These are phyloP conservation scores for Drosophila equinoxialis DNA, from an alignment of 1,140 invertebrate genomes.

Conservation along the genomic window DNA sequence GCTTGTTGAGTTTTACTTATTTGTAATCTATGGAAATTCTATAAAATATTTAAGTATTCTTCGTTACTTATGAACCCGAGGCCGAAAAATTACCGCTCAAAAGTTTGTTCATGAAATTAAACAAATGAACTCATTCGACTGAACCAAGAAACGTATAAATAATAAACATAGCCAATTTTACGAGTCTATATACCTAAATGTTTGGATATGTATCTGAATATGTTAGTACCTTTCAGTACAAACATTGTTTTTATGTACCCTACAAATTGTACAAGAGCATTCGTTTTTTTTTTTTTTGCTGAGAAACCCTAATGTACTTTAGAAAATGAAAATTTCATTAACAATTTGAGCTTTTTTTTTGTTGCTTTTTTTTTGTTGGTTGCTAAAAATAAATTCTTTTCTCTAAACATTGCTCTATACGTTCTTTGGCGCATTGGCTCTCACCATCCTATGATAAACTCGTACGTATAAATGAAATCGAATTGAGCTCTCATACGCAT, in stretches of 20 bases:
- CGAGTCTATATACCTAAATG: neutral
- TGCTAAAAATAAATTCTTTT: constrained; percentile 74
- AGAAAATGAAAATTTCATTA: constrained; percentile 64
- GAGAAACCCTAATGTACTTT: constrained; percentile 58
- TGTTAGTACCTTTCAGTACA: constrained; percentile 34
- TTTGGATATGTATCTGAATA: neutral
- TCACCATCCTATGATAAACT: constrained; percentile 30
- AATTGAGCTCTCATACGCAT: constrained; percentile 63
- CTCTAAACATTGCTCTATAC: constrained; percentile 60
- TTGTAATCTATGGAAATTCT: no score
- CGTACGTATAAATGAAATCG: constrained; percentile 31
- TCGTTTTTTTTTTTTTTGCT: constrained; percentile 32
- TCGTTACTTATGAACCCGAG: no score
- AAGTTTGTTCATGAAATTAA: neutral
- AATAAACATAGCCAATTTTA: constrained; percentile 2
- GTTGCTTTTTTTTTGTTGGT: neutral
- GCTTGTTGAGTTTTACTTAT: no score
- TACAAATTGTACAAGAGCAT: constrained; percentile 35
- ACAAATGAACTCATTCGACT: constrained; percentile 4
- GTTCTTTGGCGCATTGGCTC: constrained; percentile 37
- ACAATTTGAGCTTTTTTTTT: constrained; percentile 72
- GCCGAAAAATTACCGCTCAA: neutral
- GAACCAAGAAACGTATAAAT: neutral
- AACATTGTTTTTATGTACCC: constrained; percentile 22
- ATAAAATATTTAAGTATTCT: neutral